phyloP scores from a whole-genome alignment of 2,113 vertebrate species.

The Solea senegalensis region DNA sequence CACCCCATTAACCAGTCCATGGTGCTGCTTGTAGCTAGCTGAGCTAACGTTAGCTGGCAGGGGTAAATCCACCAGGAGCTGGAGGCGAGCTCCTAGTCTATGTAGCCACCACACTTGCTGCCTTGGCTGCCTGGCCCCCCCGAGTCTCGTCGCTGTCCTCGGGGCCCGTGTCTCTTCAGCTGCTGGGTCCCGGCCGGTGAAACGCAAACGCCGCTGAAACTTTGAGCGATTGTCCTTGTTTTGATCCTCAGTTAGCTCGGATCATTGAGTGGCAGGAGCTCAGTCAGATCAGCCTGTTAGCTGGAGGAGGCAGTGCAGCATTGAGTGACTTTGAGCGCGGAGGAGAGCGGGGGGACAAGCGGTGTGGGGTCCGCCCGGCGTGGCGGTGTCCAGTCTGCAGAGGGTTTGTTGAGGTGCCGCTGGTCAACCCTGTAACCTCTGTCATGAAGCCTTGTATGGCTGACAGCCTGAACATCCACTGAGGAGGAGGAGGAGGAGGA shows the following conservation, averaged over 20 bases:
- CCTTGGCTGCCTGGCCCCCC: constrained; percentile 47
- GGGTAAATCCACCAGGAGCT: constrained; percentile 78
- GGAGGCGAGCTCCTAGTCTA: constrained; percentile 74
- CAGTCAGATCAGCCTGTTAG: constrained; percentile 56
- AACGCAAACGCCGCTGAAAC: constrained; percentile 50
- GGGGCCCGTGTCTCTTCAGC: constrained; percentile 41
- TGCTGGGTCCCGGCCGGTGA: constrained; percentile 35
- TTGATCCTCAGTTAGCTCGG: constrained; percentile 61
- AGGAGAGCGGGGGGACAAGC: constrained; percentile 40
- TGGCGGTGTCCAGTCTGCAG: constrained; percentile 30
- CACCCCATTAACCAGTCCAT: constrained; percentile 94
- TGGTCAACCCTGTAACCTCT: constrained; percentile 63
- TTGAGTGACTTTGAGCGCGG: constrained; percentile 61
- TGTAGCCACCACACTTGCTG: constrained; percentile 70
- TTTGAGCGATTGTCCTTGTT: constrained; percentile 68
- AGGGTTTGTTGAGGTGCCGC: constrained; percentile 49
- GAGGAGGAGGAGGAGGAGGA: too few relatives aligned
- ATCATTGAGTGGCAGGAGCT: constrained; percentile 44
- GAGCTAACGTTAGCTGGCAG: constrained; percentile 70
- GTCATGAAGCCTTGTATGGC: constrained; percentile 74
- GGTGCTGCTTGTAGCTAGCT: constrained; percentile 68
- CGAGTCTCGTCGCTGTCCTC: constrained; percentile 49
- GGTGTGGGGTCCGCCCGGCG: constrained; percentile 27
- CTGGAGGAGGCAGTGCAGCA: constrained; percentile 47
- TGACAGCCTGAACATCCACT: constrained; percentile 68